phyloP scores from a whole-genome alignment of 2,888 invertebrate genomes.

The Apamea crenata region DNA sequence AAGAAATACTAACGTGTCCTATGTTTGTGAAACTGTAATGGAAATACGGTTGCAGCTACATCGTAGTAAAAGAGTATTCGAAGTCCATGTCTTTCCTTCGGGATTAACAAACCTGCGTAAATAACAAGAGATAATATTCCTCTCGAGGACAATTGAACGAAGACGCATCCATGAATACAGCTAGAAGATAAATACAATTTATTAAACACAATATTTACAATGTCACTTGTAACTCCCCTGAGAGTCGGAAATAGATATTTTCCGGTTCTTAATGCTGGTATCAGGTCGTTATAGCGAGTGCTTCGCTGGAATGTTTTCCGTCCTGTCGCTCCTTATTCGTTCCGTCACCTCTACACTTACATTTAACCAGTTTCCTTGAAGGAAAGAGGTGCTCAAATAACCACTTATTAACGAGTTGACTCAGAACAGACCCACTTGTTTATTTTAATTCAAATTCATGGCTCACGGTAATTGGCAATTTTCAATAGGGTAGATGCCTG shows the following conservation, averaged over 20 bases:
- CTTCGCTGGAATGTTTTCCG: slow-evolving; percentile 63
- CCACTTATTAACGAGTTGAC: slow-evolving; percentile 31
- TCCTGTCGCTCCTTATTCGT: slow-evolving; percentile 66
- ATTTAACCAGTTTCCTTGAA: slow-evolving; percentile 44
- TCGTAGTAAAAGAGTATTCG: background rate
- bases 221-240: slow-evolving; percentile 58
- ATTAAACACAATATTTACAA: slow-evolving; percentile 65
- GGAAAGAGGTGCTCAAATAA: slow-evolving; percentile 22
- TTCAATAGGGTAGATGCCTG: too few relatives aligned
- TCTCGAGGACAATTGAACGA: slow-evolving; percentile 42
- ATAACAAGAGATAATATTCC: slow-evolving; percentile 29
- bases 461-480: background rate
- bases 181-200: slow-evolving; percentile 58
- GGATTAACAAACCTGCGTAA: slow-evolving; percentile 16
- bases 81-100: slow-evolving; percentile 4
- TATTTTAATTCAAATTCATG: slow-evolving; percentile 2
- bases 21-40: slow-evolving; percentile 22
- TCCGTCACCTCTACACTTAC: slow-evolving; percentile 44
- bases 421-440: slow-evolving; percentile 15
- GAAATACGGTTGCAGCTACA: slow-evolving; percentile 17
- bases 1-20: background rate
- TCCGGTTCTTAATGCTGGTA: slow-evolving; percentile 64
- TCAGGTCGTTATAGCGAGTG: slow-evolving; percentile 61
- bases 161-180: slow-evolving; percentile 35
- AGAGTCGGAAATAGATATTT: slow-evolving; percentile 66